These are phyloP conservation scores for Chromis chromis DNA, from an alignment of 2,797 vertebrate species.

Conservation along the genomic window DNA sequence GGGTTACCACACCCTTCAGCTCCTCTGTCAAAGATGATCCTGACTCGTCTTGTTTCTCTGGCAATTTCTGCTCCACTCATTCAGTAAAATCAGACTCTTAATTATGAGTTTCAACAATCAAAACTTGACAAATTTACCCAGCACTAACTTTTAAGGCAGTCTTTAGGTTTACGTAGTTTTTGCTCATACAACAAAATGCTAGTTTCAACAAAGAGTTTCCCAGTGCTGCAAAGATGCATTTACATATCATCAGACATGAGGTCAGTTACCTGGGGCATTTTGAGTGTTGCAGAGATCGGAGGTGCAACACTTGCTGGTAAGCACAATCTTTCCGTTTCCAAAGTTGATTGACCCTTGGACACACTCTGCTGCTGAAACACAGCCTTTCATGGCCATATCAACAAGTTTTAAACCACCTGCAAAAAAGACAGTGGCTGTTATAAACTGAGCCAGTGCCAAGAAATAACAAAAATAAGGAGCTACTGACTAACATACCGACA, in stretches of 20 bases:
- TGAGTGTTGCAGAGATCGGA: constrained; percentile 60
- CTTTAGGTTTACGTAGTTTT: too few relatives aligned
- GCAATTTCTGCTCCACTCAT: background rate
- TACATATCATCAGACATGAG: background rate
- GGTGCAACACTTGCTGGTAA: constrained; percentile 62
- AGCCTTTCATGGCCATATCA: background rate
- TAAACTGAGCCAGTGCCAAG: background rate
- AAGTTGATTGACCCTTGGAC: constrained; percentile 38
- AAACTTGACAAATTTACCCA: too few relatives aligned
- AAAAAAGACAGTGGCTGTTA: background rate
- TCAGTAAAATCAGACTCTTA: background rate
- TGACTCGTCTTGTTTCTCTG: too few relatives aligned
- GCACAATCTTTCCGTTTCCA: background rate
- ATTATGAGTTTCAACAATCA: background rate
- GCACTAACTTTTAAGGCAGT: too few relatives aligned
- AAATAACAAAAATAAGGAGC: background rate
- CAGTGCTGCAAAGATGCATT: too few relatives aligned
- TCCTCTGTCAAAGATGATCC: too few relatives aligned
- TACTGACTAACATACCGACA: constrained; percentile 27
- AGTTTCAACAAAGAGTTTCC: too few relatives aligned
- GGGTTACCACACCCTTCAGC: too few relatives aligned
- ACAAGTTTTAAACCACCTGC: background rate
- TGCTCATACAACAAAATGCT: too few relatives aligned
- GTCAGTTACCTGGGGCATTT: constrained; percentile 46
- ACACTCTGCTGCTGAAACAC: constrained; percentile 40